phyloP scores from a whole-genome alignment of 2,113 vertebrate genomes.

The Drymodes brunneopygia region DNA sequence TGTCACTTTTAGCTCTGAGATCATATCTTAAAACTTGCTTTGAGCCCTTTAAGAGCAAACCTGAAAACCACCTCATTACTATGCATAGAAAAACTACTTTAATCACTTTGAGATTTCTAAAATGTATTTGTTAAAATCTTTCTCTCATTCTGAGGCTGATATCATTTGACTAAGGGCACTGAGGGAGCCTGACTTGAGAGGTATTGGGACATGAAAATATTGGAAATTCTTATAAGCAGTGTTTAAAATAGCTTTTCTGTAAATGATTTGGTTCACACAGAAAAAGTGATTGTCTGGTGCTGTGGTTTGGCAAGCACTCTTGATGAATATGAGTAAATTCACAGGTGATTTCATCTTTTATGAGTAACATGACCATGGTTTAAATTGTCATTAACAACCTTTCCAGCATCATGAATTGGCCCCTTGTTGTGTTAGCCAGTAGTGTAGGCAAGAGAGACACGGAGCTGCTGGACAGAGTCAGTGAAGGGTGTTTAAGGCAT shows the following conservation, averaged over 20 bases:
- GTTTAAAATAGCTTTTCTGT: constrained; percentile 67
- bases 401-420: not conserved
- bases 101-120: constrained; percentile 68
- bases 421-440: not conserved
- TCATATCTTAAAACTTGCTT: constrained; percentile 33
- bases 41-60: constrained; percentile 63
- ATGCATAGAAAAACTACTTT: constrained; percentile 66
- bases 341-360: constrained; percentile 32
- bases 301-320: constrained; percentile 29
- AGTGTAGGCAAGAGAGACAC: not conserved
- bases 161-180: constrained; percentile 57
- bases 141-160: constrained; percentile 50
- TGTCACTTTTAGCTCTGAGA: constrained; percentile 36
- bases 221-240: constrained; percentile 60
- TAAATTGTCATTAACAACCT: not conserved
- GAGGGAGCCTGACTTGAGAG: constrained; percentile 56
- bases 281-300: constrained; percentile 41
- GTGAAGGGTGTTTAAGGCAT: not conserved
- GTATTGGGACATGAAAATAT: constrained; percentile 57
- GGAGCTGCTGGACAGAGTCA: not conserved
- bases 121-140: constrained; percentile 68
- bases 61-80: constrained; percentile 61
- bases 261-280: constrained; percentile 53
- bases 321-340: constrained; percentile 48
- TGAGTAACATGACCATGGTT: not conserved